Evolutionary conservation across 2,113 vertebrate genomes (phyloP), one percentile per base, ranked within the genome.

Genomic region (Solea senegalensis): DNA sequence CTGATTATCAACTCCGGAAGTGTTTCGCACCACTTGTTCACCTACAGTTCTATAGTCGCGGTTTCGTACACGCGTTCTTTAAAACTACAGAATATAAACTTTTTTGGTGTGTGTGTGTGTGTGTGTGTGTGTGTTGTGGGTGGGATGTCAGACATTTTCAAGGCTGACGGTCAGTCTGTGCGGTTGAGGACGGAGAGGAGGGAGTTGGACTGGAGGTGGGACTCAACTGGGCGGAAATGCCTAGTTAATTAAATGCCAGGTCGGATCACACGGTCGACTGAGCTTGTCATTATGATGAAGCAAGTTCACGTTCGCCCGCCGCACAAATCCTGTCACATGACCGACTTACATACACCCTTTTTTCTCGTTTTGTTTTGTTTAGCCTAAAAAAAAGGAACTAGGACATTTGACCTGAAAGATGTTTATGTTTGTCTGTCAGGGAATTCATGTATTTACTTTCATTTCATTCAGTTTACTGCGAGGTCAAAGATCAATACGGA

Each of bases 161-260:
- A 34, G 34, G 34, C 34, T 34, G 34, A 34, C 5, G 66, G 60
- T 79, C 69, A 62, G 27, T 49, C 43, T 46, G 16, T 77, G 59
- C 57, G 8, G 6, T 15, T 7, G 9, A 39, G 58, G 76, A 21
- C 2, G 34, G 54, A 14, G 56, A 8, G 9, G 45, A 26, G 2
- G 39, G 34, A 60, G 58, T 26, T 49, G 49, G 63, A 8, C 2
- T 14, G 28, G 77, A 49, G 73, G 15, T 58, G 58, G 58, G 27
- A 78, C 57, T 71, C 69, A 16, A 67, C 65, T 50, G 56, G 67
- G 54, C 8, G 62, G 86, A 90, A 81, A 62, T 73, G 65, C 61
- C 65, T 60, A 21, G 87, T 77, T 93, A 89, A 93, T 91, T 89
- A 86, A 91, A 88, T 90, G 92, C 74, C 87, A 50, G 65, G 86